Evolutionary conservation across 2,888 invertebrate species (phyloP), one percentile per base, ranked within the genome.

Genomic region (Sphaeridia pumilis): DNA sequence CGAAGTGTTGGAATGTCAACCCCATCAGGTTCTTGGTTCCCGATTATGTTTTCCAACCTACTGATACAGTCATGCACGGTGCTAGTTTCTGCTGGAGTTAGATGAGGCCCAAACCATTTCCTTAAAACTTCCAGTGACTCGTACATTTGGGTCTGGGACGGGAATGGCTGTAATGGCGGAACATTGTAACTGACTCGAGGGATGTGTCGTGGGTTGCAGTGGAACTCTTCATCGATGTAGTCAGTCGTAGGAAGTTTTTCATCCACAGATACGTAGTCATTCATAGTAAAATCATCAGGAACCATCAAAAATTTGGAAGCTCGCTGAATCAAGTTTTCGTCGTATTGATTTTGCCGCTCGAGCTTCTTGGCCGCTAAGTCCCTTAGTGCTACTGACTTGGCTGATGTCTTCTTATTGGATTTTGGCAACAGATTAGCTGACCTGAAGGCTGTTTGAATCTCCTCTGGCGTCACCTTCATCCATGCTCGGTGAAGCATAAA

Each of bases 11-110:
- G 27, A 3, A 41, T 21, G 14, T 21, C n/a, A n/a, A 12, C 14
- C n/a, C 31, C 4, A 2, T n/a, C 22, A 4, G 25, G 5, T 4
- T 48, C 4, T 46, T 47, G 52, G 21, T 45, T 47, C 12, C 38
- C 14, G 20, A 48, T 41, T 41, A 52, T 52, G 28, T 48, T 55
- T 44, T 52, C 55, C 26, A 55, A 46, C 20, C 48, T 41, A 31
- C 45, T 38, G 3, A 55, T 10, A 14, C 52, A 47, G 3, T 45
- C 25, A 38, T 49, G 52, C 25, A 55, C 44, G 1, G 28, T 21
- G 3, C 31, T 36, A 34, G 44, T 25, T 14, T 43, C 47, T 17
- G 46, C 10, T 21, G 41, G 22, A 7, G 27, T 4, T 2, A 36
- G 38, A 24, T 42, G 27, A 1, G 55, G 47, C 41, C 45, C 36